Base-by-base conservation (phyloP, 2,797 vertebrate species). In the Nannoperca obscura region DNA sequence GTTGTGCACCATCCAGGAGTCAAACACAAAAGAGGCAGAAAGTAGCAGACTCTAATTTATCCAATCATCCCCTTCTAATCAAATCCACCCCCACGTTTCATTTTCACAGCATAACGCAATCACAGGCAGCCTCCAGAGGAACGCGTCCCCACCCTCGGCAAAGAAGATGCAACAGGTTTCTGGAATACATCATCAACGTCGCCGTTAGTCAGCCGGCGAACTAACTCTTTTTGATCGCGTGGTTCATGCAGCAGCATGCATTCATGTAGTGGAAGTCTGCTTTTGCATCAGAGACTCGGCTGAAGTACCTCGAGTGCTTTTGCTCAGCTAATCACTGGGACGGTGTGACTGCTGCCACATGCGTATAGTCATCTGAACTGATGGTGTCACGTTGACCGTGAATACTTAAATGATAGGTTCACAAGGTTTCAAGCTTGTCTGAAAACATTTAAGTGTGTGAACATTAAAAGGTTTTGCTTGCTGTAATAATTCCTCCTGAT, bases 61-160 rank as follows among this genome's bases (percentile, higher is more conserved):
- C 78, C 66, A 62, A 54, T 55, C 70, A 70, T 49, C 60, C 42
- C 42, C 34, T 61, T 78, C 81, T 84, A 89, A 91, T 89, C 80
- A 49, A 83, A 88, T 89, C 65, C 61, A 32, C 75, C 74, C 62
- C 66, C 76, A 88, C 63, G 19, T 87, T 92, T 91, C 61, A 91
- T 91, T 91, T 91, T 79, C 81, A 77, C 77, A 81, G 78, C 70
- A 70, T 83, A 89, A 92, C 84, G 78, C 84, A 83, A 83, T 88
- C 83, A 74, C 11, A 74, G 50, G 63, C 78, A 60, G 71, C 73
- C 86, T 82, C 80, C 65, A 63, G 85, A 88, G 89, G 75, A 80
- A 17, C 54, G 62, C 44, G 9, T 68, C 79, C 75, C 69, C 34
- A 66, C 74, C 59, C 66, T 64, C 63, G 11, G 65, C 34, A 58